Evolutionary conservation across 2,888 invertebrate genomes (phyloP), one percentile per base, ranked within the genome.

Genomic region (Sminthurides aquaticus): DNA sequence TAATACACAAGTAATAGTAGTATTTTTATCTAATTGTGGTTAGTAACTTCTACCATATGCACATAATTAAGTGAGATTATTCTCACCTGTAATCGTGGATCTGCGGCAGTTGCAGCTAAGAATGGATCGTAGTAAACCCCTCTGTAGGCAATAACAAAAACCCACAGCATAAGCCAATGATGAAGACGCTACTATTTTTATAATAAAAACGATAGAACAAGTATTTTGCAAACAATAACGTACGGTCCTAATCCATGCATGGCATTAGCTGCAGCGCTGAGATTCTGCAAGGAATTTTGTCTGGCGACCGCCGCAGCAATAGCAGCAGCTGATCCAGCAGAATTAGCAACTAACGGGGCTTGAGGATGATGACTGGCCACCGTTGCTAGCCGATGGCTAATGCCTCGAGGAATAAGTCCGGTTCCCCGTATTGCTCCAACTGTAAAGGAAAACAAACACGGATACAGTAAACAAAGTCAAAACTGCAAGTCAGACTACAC

Each of bases 121-220:
- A 93, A 92, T 77, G 92, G 94, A 84, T 95, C 94, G 84, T 94
- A 95, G 85, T 94, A 95, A 75, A 94, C 88, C 82, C 93, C 90
- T 82, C 81, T 85, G 82, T 79, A 79, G 73, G 66, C 68, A 60
- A 64, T n/a, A 64, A 65, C 68, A 62, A 29, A 71, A 66, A 65
- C 48, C 49, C 49, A 25, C 43, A 43, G 15, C 15, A 11, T n/a
- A n/a, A n/a, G n/a, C n/a, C n/a, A n/a, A n/a, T n/a, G n/a, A n/a
- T n/a, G n/a, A n/a, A n/a, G n/a, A n/a, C n/a, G n/a, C n/a, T n/a
- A n/a, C n/a, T n/a, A n/a, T n/a, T n/a, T n/a, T n/a, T n/a, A n/a
- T n/a, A n/a, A n/a, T n/a, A n/a, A n/a, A n/a, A n/a, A n/a, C n/a
- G n/a, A n/a, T n/a, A n/a, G n/a, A n/a, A n/a, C n/a, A n/a, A n/a